Evolutionary conservation across 2,888 invertebrate species (phyloP).

Genomic region (Drosophila pegasa): DNA sequence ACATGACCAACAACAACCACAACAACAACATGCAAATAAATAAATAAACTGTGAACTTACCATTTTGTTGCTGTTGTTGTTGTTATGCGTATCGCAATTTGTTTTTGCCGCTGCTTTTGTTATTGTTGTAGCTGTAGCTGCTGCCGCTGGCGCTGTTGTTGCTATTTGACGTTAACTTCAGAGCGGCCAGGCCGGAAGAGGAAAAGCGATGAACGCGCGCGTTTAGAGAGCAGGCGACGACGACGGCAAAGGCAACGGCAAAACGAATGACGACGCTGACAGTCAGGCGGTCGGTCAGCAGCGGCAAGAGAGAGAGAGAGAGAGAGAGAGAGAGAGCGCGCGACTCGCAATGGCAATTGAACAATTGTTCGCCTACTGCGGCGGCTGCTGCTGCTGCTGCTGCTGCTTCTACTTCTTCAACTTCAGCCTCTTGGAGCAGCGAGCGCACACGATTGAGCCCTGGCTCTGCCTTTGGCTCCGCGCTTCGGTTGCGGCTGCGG

Average conservation of each 20-base stretch:
- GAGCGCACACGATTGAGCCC: constrained; percentile 29
- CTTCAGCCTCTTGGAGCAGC: constrained; percentile 14
- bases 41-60: constrained; percentile 33
- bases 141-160: constrained; percentile 12
- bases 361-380: constrained; percentile 41
- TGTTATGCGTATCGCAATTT: constrained; percentile 29
- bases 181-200: constrained; percentile 44
- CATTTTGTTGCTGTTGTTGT: constrained; percentile 54
- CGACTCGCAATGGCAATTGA: constrained; percentile 26
- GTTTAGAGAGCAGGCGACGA: constrained; percentile 27
- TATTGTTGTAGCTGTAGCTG: constrained; percentile 4
- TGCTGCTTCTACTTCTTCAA: constrained; percentile 7
- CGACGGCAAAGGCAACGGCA: constrained; percentile 12
- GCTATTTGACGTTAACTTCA: constrained; percentile 29
- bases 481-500: constrained; percentile 30
- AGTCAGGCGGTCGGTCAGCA: constrained; percentile 28
- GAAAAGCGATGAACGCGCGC: constrained; percentile 52
- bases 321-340: not conserved
- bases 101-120: constrained; percentile 15
- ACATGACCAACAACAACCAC: constrained; percentile 8
- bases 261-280: constrained; percentile 27
- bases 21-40: not conserved
- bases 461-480: constrained; percentile 17
- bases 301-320: not conserved
- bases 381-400: constrained; percentile 20